Evolutionary conservation across 2,113 vertebrate species (phyloP).

Genomic region (Calonectris borealis): DNA sequence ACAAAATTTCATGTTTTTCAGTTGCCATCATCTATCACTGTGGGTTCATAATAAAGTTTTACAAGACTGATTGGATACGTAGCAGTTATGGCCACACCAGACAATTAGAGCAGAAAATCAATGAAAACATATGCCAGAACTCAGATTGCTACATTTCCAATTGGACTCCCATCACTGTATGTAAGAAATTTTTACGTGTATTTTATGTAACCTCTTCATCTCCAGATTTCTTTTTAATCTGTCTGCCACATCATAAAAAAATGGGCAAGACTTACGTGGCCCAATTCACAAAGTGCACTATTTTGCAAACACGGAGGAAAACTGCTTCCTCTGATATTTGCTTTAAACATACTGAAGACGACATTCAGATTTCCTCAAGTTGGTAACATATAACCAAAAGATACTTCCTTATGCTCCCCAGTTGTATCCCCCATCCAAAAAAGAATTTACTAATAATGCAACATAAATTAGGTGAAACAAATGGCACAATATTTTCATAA

Average conservation of each 20-base stretch:
- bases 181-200: not conserved
- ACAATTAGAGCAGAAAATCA: constrained; percentile 65
- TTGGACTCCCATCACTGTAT: not conserved
- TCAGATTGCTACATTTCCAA: not conserved
- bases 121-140: constrained; percentile 37
- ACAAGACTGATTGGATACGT: not conserved
- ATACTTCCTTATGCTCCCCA: not conserved
- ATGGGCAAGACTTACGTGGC: accelerated
- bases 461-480: not conserved
- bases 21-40: not conserved
- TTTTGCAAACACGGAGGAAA: not conserved
- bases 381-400: not conserved
- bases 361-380: not conserved
- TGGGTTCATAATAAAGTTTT: not conserved
- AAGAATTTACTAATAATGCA: not conserved
- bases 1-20: not conserved
- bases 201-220: not conserved
- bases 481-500: not conserved
- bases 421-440: not conserved
- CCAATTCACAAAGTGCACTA: not conserved
- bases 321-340: not conserved
- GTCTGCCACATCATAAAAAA: not conserved
- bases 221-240: not conserved
- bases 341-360: not conserved
- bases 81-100: not conserved